Base-by-base conservation (phyloP, 2,888 invertebrate species). In the Drosophila mimetica region DNA sequence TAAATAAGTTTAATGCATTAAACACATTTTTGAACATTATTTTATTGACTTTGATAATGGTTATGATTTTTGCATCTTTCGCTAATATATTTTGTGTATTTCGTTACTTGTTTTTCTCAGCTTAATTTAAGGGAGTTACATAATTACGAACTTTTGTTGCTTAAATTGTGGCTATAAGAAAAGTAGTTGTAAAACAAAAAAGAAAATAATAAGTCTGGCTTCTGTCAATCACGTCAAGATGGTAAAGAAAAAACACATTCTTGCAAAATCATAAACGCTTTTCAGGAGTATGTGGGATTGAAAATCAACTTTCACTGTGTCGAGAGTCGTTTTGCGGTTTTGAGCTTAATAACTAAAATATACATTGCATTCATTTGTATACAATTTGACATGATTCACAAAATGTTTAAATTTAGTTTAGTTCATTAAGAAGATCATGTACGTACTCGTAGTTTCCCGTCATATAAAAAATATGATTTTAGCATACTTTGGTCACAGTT, bases 11-110 rank as follows among this genome's bases (percentile, higher is more conserved):
- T 84, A 81, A 79, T 88, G 76, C 84, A 76, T 81, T 73, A 70
- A 71, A 80, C 81, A 81, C 75, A 81, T 88, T 86, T 86, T 88
- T 76, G 65, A 85, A 86, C 83, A 81, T 86, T 83, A 88, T 86
- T 86, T 87, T 86, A 84, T 87, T 88, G 81, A 79, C 82, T 85
- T 86, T 80, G 72, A 80, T 87, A 77, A 71, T 83, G 71, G 69
- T 74, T 75, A 72, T 71, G 69, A 55, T 75, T 85, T 76, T 79
- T 72, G 73, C 64, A 75, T 77, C 77, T 78, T 79, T 82, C 71
- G 71, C 85, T 85, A 82, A 74, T 83, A 72, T 73, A 76, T 76
- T 82, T 63, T 75, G 74, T 86, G 79, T 81, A 79, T 83, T 74
- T 78, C 59, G 70, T 66, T 74, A 55, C 57, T 54, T 44, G 66